Percentiles rank a stretch among this genome's conserved stretches.
Conservation (phyloP, 2,113 vertebrate genomes). For the Lophius piscatorius region DNA sequence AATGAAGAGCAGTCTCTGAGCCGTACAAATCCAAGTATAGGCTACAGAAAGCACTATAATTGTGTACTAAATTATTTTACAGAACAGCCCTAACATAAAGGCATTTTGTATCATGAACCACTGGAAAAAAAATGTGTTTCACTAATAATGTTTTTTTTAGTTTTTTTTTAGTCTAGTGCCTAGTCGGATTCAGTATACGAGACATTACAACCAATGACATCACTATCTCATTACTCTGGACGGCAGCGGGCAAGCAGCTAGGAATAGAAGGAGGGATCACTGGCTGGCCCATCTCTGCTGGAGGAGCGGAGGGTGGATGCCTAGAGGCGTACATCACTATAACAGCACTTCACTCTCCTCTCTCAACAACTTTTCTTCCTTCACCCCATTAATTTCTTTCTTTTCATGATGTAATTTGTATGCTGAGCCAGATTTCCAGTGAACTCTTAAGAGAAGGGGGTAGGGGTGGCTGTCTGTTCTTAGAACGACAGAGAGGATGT, state of each 20-base stretch:
- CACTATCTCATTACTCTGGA: conserved; percentile 49
- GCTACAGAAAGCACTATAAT: background rate
- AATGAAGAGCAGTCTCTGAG: no score
- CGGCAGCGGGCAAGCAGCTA: conserved; percentile 51
- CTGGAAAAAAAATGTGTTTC: conserved; percentile 16
- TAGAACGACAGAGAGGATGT: no score
- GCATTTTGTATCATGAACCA: background rate
- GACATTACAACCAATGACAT: conserved; percentile 61
- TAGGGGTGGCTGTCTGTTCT: no score
- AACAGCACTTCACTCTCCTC: conserved; percentile 52
- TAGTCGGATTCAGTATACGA: conserved; percentile 35
- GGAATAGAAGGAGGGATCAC: conserved; percentile 31
- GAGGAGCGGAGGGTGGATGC: conserved; percentile 22
- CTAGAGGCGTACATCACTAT: conserved; percentile 27
- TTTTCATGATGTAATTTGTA: conserved; percentile 1
- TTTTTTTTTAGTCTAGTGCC: conserved; percentile 11
- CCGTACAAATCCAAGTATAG: background rate
- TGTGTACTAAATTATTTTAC: background rate
- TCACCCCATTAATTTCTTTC: conserved; percentile 43
- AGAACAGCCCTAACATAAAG: background rate
- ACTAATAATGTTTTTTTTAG: conserved; percentile 34
- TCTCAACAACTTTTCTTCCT: conserved; percentile 11
- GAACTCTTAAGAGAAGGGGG: no score
- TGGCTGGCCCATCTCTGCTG: conserved; percentile 29
- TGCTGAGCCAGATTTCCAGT: no score